Percentiles rank a stretch among this genome's conserved stretches.
phyloP scores from a whole-genome alignment of 2,888 invertebrate species.

The Lochmaea capreae region DNA sequence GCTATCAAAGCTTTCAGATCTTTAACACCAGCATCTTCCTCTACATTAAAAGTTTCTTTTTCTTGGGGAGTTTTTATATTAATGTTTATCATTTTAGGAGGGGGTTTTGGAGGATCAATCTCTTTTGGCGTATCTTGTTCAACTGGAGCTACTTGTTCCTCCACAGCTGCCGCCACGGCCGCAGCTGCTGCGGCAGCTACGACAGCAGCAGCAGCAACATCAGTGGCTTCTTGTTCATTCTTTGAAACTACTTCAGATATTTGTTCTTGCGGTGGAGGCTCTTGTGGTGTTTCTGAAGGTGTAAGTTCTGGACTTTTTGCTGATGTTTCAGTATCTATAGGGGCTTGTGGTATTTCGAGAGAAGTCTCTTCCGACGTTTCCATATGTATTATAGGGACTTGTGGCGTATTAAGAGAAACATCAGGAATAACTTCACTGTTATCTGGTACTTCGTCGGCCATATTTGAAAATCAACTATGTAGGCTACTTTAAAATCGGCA shows the following conservation, averaged over 20 bases:
- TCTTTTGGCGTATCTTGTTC: constrained; percentile 31
- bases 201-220: not conserved
- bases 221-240: constrained; percentile 16
- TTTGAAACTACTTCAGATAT: not conserved
- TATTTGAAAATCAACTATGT: constrained; percentile 46
- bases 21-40: constrained; percentile 87
- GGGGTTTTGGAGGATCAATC: constrained; percentile 25
- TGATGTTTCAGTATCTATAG: not conserved
- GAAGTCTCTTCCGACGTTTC: constrained; percentile 16
- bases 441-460: constrained; percentile 59
- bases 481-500: constrained; percentile 45
- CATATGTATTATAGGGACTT: constrained; percentile 32
- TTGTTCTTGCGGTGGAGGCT: constrained; percentile 11
- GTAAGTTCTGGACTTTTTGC: constrained; percentile 16
- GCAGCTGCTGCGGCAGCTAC: constrained; percentile 5
- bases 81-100: constrained; percentile 76
- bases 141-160: constrained; percentile 21
- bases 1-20: constrained; percentile 88
- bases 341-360: constrained; percentile 13
- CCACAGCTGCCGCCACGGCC: constrained; percentile 6
- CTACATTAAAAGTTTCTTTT: constrained; percentile 86
- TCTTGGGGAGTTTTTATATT: constrained; percentile 96
- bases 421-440: constrained; percentile 46
- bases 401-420: constrained; percentile 39
- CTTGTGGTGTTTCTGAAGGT: not conserved